Evolutionary conservation across 1,140 invertebrate species (phyloP).

Genomic region (Odontomachus brunneus): DNA sequence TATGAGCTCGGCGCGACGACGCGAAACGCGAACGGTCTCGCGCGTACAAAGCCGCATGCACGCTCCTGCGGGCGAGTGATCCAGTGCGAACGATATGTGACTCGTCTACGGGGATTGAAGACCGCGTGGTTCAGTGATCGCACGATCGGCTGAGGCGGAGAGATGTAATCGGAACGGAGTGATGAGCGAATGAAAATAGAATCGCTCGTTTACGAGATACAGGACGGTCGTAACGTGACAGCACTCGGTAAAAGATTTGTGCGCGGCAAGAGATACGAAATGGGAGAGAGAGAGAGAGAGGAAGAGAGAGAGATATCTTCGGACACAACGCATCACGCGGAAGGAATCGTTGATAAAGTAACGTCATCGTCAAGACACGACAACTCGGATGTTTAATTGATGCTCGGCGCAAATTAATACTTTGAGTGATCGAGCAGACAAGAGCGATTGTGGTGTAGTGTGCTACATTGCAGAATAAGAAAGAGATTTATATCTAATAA

Average conservation of each 20-base stretch:
- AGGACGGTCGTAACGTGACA: slow-evolving; percentile 24
- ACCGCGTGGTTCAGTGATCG: slow-evolving; percentile 1
- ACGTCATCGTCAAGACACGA: background rate
- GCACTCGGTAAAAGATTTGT: slow-evolving; percentile 10
- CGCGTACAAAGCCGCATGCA: no score
- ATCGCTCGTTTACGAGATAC: slow-evolving; percentile 28
- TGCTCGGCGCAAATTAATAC: no score
- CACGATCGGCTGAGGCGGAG: slow-evolving; percentile 32
- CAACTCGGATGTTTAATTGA: no score
- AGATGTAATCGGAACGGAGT: slow-evolving; percentile 37
- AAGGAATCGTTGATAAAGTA: background rate
- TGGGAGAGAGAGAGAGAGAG: no score
- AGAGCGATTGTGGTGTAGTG: no score
- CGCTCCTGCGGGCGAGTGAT: background rate
- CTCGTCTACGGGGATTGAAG: slow-evolving; percentile 2
- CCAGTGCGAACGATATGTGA: background rate
- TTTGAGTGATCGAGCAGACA: no score
- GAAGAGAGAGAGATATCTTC: no score
- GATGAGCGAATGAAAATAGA: slow-evolving; percentile 34
- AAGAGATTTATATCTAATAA: no score
- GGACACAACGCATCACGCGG: background rate
- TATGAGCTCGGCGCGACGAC: background rate
- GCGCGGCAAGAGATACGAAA: background rate
- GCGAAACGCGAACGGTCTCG: background rate
- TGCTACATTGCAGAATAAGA: no score